phyloP scores from a whole-genome alignment of 2,888 invertebrate genomes.

The Acanthosepion esculentum region DNA sequence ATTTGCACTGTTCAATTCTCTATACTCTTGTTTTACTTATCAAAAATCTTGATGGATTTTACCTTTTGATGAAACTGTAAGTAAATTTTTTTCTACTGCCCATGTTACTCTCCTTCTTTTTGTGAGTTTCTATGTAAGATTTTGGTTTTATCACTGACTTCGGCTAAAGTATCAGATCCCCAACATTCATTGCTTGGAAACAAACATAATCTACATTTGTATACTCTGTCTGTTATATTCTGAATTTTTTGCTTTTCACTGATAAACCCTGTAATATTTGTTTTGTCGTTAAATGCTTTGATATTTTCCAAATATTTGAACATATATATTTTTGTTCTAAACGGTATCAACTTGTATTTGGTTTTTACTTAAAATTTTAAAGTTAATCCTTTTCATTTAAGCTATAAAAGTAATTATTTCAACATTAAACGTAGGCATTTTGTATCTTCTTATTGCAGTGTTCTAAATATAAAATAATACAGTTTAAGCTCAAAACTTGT shows the following conservation, averaged over 20 bases:
- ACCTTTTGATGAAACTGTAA: neutral
- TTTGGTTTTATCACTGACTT: neutral
- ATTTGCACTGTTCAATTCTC: neutral
- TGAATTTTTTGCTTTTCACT: neutral
- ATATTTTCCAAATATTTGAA: neutral
- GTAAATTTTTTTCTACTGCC: neutral
- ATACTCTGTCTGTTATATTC: neutral
- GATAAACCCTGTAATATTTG: neutral
- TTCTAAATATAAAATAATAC: too few relatives aligned
- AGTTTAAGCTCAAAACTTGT: too few relatives aligned
- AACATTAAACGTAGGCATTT: too few relatives aligned
- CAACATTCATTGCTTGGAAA: neutral
- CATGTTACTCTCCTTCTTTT: neutral
- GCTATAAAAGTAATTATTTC: too few relatives aligned
- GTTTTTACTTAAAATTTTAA: neutral
- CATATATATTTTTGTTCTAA: neutral
- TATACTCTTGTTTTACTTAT: neutral
- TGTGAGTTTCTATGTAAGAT: neutral
- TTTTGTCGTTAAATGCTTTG: neutral
- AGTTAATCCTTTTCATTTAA: neutral
- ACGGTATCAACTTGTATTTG: neutral
- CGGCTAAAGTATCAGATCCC: neutral
- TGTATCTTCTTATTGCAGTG: too few relatives aligned
- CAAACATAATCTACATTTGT: neutral
- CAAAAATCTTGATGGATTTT: neutral